Evolutionary conservation across 2,113 vertebrate species (phyloP), one percentile per base, ranked within the genome.

Genomic region (Petrocephalus microphthalmus): DNA sequence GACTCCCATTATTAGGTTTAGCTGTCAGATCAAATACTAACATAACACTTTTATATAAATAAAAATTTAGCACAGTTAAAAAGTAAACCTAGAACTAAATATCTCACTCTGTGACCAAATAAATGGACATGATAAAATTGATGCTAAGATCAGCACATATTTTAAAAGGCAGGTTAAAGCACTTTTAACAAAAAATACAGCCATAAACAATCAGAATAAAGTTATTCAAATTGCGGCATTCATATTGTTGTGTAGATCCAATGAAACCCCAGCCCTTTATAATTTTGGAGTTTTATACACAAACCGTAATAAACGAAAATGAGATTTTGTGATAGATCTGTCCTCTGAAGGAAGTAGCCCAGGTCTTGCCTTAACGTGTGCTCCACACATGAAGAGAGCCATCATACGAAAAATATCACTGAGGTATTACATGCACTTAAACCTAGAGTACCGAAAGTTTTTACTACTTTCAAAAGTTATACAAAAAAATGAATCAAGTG

Each of bases 1-100:
- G 97, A 96, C 97, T 97, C 56, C 97, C 99, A 99, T 99, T 99
- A 99, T 97, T 97, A 98, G 97, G 98, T 99, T 99, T 98, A 97
- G 97, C 98, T 99, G 97, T 98, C 96, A 99, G 97, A 97, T 99
- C 97, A 98, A 97, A 99, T 97, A 98, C 97, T 97, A 98, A 98
- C 98, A 98, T 97, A 98, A 97, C 97, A 98, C 97, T 96, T 99
- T 98, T 97, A 98, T 97, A 98, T 97, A 97, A 98, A 99, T 97
- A 97, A 97, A 97, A 98, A 97, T 97, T 97, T 97, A 97, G 96
- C 98, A 97, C 97, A 95, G 96, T 94, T 92, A 93, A 95, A 13
- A 60, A 53, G 33, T 51, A 56, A 1, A 11, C 7, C 47, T 78
- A 53, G 4, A 7, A 20, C 56, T 42, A 94, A 93, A 95, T 96